Conservation (phyloP, 2,797 vertebrate species). For the Ammospiza maritima region DNA sequence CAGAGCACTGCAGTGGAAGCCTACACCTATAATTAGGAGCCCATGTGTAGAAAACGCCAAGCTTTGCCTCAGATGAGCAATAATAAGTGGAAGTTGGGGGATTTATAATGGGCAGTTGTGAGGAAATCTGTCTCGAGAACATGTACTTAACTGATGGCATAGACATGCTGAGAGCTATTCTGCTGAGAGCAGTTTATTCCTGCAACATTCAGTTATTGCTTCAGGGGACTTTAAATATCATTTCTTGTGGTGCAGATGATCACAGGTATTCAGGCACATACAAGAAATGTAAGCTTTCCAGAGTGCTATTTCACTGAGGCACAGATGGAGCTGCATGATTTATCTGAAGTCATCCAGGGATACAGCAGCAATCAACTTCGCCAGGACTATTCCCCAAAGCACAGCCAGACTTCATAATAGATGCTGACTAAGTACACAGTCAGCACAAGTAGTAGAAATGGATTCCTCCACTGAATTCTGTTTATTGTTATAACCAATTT, state of each 20-base stretch:
- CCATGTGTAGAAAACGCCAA: accelerated
- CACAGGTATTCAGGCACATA: constrained; percentile 24
- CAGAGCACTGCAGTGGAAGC: neutral
- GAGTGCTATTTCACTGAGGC: neutral
- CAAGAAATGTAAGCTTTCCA: constrained; percentile 22
- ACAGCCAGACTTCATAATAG: constrained; percentile 8
- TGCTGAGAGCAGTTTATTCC: constrained; percentile 38
- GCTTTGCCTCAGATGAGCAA: neutral
- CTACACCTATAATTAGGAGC: neutral
- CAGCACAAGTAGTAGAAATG: accelerated
- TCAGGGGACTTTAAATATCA: constrained; percentile 50
- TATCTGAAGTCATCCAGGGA: constrained; percentile 39
- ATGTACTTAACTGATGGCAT: constrained; percentile 28
- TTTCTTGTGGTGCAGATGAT: constrained; percentile 28
- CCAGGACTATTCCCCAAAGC: constrained; percentile 23
- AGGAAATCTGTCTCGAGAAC: constrained; percentile 8
- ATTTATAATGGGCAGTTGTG: neutral
- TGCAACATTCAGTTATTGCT: constrained; percentile 39
- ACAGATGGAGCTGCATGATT: constrained; percentile 46
- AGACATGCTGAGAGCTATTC: constrained; percentile 48
- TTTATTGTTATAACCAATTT: constrained; percentile 18
- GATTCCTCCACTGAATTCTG: neutral
- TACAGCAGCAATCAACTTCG: constrained; percentile 27
- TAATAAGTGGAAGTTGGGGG: neutral
- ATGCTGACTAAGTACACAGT: constrained; percentile 39